Base-by-base conservation (phyloP, 2,888 invertebrate genomes). In the Baccha elongata region DNA sequence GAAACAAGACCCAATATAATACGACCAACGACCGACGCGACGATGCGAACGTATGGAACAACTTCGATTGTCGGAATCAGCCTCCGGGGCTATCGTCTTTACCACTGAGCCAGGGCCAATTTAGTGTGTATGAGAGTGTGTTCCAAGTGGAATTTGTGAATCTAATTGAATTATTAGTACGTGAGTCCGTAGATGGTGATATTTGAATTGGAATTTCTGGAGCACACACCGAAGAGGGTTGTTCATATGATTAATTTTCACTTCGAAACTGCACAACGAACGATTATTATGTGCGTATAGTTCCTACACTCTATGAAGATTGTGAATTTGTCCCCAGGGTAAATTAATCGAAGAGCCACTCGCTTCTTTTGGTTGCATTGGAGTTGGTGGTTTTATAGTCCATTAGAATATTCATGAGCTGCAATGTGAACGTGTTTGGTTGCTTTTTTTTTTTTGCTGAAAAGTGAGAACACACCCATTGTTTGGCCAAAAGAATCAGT, bases 161-260 rank as follows among this genome's bases (percentile, higher is more conserved):
- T 67, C 67, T 78, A 83, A 83, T 83, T 83, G 83, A 83, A 83
- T 83, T 83, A 83, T 83, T 78, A 83, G 78, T 50, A 37, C 67
- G 42, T 48, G 67, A 76, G 44, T 40, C 46, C 67, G 17, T n/a
- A 44, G 55, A 55, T 67, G 17, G 19, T 48, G 50, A 23, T 50
- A 60, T 60, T 48, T 60, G 67, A 48, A 73, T 48, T 42, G 67
- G 55, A 53, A 72, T 73, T 73, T 52, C 68, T 67, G 62, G 71
- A 65, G 64, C 73, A 65, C 35, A 60, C 65, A 58, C 29, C 23
- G 19, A 62, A 42, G 69, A 67, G 81, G 81, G 72, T 72, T 76
- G 76, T 23, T 50, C 60, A 64, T 50, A 64, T 83, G 78, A 83
- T 83, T 78, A 72, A 83, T 83, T 68, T 64, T 48, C 67, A 53